Evolutionary conservation across 1,140 invertebrate genomes (phyloP), one percentile per base, ranked within the genome.

Genomic region (Drosophila nasuta): DNA sequence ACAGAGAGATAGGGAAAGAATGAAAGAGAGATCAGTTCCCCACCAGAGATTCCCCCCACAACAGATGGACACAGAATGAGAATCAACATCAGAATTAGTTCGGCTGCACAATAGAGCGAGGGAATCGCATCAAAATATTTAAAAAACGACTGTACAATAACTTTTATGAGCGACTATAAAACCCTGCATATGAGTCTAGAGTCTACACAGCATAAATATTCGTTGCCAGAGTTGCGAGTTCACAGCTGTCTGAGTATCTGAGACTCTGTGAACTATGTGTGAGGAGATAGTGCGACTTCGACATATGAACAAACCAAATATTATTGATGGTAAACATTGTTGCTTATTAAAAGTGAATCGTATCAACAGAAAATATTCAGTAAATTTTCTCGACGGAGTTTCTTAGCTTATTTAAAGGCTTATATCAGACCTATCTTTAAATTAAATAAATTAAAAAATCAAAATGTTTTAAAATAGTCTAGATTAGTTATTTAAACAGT

Each of bases 1-100:
- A 25, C 20, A 25, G 20, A 25, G 20, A 25, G 20, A 25, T 0
- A 20, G 17, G 0, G 17, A 17, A 1, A 20, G 20, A 25, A 25
- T 4, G 20, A 25, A 25, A 25, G 20, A 25, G 20, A 49, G 28
- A 58, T 67, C 30, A 54, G 58, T 65, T 67, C 46, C 57, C 49
- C 65, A 45, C 10, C 33, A 38, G 10, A 52, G 17, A 28, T 51
- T 52, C 25, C 25, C 33, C 54, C 28, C 4, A 8, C 51, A 52
- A 7, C 54, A 70, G 58, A 75, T 75, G 58, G 66, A 43, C 72
- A 70, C 51, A 63, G 58, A 48, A 60, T 69, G 69, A 49, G 65
- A 48, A 25, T 25, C 51, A 63, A 51, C 41, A 66, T 63, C 51
- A 57, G 58, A 56, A 62, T 70, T 69, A n/a, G 38, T 45, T 43